A percentile compares a stretch with the other conserved stretches of the same genome.
Conservation (phyloP, 2,888 invertebrate species). For the Mayetiola destructor region DNA sequence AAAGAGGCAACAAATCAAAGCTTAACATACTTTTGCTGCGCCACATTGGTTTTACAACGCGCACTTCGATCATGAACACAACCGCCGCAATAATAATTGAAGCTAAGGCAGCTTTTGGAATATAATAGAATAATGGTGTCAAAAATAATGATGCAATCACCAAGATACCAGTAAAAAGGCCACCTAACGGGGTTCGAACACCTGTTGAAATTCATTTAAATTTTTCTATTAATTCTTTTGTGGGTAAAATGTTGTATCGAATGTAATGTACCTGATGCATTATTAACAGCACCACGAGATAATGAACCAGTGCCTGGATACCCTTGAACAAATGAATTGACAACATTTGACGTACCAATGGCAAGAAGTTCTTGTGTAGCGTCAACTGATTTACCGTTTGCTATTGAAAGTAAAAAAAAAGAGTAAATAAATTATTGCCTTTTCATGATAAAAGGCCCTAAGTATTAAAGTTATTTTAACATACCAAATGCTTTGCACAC, state of each 20-base stretch:
- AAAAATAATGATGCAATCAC: constrained; percentile 74
- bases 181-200: constrained; percentile 70
- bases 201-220: no score
- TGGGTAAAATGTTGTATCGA: no score
- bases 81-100: constrained; percentile 87
- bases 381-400: constrained; percentile 66
- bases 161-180: constrained; percentile 65
- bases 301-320: constrained; percentile 71
- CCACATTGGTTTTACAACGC: constrained; percentile 79
- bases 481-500: constrained; percentile 79
- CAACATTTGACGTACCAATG: constrained; percentile 59
- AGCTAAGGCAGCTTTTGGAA: constrained; percentile 73
- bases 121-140: constrained; percentile 76
- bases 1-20: neutral
- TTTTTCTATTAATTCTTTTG: no score
- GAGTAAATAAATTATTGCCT: neutral
- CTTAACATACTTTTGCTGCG: constrained; percentile 62
- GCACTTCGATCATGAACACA: constrained; percentile 79
- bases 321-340: constrained; percentile 73
- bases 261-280: no score
- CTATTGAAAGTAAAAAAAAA: constrained; percentile 27
- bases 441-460: no score
- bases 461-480: constrained; percentile 20
- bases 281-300: constrained; percentile 75
- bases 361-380: constrained; percentile 86